Conservation (phyloP, 2,797 vertebrate species). For the Epinephelus coioides region DNA sequence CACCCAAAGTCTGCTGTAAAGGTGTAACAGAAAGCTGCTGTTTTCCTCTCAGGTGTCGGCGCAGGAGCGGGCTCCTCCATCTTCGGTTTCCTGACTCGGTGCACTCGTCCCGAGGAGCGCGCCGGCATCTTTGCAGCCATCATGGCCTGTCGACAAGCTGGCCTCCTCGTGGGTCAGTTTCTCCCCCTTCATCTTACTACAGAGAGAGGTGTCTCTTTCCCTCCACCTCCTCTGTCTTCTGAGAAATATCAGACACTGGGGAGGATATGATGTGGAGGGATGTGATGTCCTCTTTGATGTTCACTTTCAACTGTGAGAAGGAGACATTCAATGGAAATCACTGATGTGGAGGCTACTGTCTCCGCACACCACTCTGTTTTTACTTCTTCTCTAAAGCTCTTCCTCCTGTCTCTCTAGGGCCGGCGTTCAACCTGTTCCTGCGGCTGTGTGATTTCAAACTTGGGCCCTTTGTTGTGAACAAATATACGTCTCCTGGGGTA, state of each 20-base stretch:
- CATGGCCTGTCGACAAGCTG: constrained; percentile 90
- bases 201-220: constrained; percentile 36
- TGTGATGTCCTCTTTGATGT: constrained; percentile 55
- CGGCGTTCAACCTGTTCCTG: constrained; percentile 91
- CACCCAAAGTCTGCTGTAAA: neutral
- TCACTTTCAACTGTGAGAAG: constrained; percentile 40
- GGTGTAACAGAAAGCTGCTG: constrained; percentile 4
- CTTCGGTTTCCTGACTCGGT: constrained; percentile 88
- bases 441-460: constrained; percentile 89
- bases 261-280: neutral
- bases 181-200: constrained; percentile 15
- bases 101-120: constrained; percentile 86
- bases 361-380: constrained; percentile 54
- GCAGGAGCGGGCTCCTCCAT: constrained; percentile 89
- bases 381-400: constrained; percentile 55
- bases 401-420: constrained; percentile 79
- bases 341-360: constrained; percentile 47
- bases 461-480: constrained; percentile 90
- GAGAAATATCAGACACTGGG: constrained; percentile 29
- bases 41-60: constrained; percentile 83
- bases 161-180: constrained; percentile 90
- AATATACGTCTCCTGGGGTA: constrained; percentile 89
- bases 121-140: constrained; percentile 88
- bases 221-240: constrained; percentile 17
- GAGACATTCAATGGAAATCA: constrained; percentile 52